A percentile compares a stretch with the other conserved stretches of the same genome.
Evolutionary conservation across 2,888 invertebrate genomes (phyloP).

Genomic region (Arctia plantaginis): DNA sequence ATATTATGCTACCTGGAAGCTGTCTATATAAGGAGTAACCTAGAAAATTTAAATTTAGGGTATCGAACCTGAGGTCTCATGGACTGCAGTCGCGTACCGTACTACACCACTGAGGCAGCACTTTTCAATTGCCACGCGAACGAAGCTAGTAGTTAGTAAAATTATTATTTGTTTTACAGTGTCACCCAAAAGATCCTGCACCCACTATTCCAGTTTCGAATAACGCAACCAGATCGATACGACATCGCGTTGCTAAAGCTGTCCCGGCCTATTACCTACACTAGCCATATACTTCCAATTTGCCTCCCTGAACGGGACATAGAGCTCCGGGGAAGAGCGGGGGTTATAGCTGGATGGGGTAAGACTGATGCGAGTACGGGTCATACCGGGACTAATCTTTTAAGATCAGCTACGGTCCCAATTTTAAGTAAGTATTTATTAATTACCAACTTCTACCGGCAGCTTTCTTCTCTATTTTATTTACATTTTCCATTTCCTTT

Average conservation of each 20-base stretch:
- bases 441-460: not conserved
- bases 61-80: too few relatives aligned
- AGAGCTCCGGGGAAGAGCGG: conserved; percentile 72
- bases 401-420: conserved; percentile 93
- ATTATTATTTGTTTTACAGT: conserved; percentile 63
- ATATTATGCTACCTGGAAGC: too few relatives aligned
- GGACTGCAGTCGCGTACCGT: too few relatives aligned
- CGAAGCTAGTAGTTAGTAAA: too few relatives aligned
- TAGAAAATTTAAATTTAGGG: too few relatives aligned
- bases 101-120: too few relatives aligned
- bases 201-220: conserved; percentile 92
- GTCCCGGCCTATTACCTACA: conserved; percentile 88
- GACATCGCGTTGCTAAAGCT: conserved; percentile 92
- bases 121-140: too few relatives aligned
- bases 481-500: too few relatives aligned
- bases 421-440: conserved; percentile 89
- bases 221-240: conserved; percentile 93
- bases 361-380: conserved; percentile 91
- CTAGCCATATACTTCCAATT: conserved; percentile 91
- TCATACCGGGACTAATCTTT: conserved; percentile 92
- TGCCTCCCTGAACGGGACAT: conserved; percentile 88
- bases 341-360: conserved; percentile 93
- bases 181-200: conserved; percentile 92
- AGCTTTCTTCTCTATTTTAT: not conserved
- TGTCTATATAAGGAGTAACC: too few relatives aligned